These are phyloP conservation scores for Coptodon rendalli DNA, from an alignment of 2,113 vertebrate species.

Conservation along the genomic window DNA sequence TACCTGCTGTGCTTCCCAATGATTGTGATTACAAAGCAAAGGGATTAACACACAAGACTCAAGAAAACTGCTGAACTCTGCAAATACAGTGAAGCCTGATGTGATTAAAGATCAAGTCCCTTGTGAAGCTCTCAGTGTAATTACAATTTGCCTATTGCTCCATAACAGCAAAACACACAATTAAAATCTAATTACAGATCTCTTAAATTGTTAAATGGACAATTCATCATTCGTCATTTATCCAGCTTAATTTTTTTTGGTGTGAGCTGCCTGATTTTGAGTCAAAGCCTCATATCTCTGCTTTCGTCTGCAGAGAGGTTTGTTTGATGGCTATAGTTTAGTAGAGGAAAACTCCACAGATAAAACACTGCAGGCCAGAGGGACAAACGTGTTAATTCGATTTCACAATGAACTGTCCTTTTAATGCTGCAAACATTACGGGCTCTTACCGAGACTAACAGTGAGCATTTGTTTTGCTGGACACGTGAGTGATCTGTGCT, in stretches of 20 bases:
- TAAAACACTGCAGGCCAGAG: neutral
- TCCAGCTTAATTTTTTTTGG: rapidly evolving
- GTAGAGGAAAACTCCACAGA: neutral
- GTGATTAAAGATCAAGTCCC: neutral
- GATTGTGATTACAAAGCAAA: neutral
- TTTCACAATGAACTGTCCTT: neutral
- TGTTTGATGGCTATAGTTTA: neutral
- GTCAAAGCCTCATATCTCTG: neutral
- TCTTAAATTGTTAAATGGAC: neutral
- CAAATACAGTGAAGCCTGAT: neutral
- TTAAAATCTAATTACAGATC: neutral
- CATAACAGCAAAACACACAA: neutral
- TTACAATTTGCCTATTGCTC: neutral
- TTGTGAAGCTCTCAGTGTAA: neutral
- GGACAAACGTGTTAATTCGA: neutral
- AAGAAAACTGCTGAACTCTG: neutral
- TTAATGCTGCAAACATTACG: neutral
- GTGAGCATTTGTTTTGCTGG: neutral
- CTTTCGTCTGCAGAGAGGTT: neutral
- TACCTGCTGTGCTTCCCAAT: neutral
- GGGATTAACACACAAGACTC: neutral
- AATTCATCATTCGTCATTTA: neutral
- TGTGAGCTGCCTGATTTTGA: neutral
- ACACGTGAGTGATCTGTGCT: neutral
- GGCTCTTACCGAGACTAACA: neutral